A percentile compares a stretch with the other conserved stretches of the same genome.
phyloP scores from a whole-genome alignment of 2,113 vertebrate species.

The Cyanoramphus novaezelandiae region DNA sequence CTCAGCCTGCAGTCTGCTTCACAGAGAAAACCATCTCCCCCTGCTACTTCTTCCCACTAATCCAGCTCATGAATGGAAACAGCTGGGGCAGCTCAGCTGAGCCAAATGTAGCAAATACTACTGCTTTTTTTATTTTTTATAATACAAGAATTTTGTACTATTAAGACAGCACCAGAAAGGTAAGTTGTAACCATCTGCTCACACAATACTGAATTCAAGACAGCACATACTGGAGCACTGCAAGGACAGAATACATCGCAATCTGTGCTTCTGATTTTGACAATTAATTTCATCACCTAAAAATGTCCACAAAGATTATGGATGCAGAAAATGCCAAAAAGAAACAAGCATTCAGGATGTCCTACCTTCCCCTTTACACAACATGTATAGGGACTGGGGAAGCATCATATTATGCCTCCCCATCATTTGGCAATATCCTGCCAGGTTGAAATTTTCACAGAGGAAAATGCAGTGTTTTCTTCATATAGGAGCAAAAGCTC shows the following conservation, averaged over 20 bases:
- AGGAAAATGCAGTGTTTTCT: not conserved
- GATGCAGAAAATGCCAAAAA: not conserved
- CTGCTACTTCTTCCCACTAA: not conserved
- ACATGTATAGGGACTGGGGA: rapidly evolving
- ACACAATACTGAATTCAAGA: not conserved
- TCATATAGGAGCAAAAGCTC: not conserved
- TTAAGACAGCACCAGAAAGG: not conserved
- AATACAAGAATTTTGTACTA: not conserved
- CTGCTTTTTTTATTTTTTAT: not conserved
- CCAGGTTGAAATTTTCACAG: not conserved
- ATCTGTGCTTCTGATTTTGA: not conserved
- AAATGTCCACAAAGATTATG: not conserved
- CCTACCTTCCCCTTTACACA: not conserved
- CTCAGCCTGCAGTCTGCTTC: not conserved
- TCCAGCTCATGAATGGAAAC: not conserved
- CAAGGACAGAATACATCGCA: not conserved
- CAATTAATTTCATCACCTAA: not conserved
- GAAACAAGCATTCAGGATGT: not conserved
- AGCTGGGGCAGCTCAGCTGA: not conserved
- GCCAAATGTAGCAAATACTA: not conserved
- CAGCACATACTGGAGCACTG: not conserved
- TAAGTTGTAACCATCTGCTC: not conserved
- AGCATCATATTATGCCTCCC: not conserved
- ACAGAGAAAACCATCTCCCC: not conserved
- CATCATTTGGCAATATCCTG: not conserved